A percentile compares a stretch with the other conserved stretches of the same genome.
Conservation (phyloP, 2,888 invertebrate genomes). For the Eremobia ochroleuca region DNA sequence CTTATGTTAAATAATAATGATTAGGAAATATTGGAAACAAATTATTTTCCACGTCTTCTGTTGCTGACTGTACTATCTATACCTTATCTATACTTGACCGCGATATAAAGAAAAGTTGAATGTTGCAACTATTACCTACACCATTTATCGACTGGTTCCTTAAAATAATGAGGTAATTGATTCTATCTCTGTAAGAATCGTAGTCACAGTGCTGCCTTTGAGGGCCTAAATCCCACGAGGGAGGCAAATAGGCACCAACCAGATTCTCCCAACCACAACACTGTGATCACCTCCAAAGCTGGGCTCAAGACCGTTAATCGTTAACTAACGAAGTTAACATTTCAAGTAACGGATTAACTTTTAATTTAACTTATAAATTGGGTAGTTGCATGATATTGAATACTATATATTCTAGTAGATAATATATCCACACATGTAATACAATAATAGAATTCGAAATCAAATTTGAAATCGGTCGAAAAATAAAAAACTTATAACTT, state of each 20-base stretch:
- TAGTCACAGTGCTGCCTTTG: neutral
- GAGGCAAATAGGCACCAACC: neutral
- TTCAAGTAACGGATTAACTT: neutral
- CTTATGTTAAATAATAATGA: no score
- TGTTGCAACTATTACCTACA: neutral
- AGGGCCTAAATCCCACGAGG: neutral
- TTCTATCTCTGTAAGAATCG: neutral
- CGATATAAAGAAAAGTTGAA: neutral
- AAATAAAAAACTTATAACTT: no score
- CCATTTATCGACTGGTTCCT: neutral
- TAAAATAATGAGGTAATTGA: neutral
- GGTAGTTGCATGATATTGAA: no score
- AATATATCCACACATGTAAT: no score
- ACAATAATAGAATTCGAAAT: no score
- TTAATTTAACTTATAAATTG: neutral
- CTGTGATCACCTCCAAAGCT: neutral
- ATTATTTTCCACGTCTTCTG: no score
- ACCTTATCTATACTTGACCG: neutral
- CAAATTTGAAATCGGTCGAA: no score
- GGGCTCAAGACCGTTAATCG: neutral
- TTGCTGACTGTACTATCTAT: neutral
- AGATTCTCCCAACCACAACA: neutral
- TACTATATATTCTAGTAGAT: no score
- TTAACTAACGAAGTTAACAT: neutral
- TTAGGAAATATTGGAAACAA: no score